Evolutionary conservation across 1,140 invertebrate genomes (phyloP), one percentile per base, ranked within the genome.

Genomic region (Meloidogyne floridensis): DNA sequence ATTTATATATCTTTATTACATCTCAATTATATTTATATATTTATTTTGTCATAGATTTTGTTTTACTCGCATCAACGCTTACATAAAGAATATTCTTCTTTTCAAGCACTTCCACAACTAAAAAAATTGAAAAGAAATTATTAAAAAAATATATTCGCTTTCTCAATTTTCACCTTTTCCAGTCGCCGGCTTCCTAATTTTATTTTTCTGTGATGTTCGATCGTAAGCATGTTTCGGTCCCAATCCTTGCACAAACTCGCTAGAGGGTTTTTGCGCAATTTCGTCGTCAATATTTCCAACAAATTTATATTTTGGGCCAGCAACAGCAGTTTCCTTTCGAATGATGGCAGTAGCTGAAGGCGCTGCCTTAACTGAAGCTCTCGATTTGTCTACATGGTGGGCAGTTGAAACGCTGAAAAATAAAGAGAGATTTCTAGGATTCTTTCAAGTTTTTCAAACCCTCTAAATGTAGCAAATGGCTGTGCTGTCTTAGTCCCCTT

Each of bases 41-140:
- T 65, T 8, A 65, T 18, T 65, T 65, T 15, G 59, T 65, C 59
- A 65, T 65, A 65, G 59, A 65, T n/a, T 65, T 65, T 65, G 59
- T 65, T 65, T 65, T 65, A 65, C 59, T 65, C n/a, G 59, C 59
- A 65, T 65, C 59, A 65, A 65, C 59, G 59, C 59, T 65, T n/a
- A 65, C 59, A n/a, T 65, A 65, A 65, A 65, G 59, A 65, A 65
- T 65, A 65, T 65, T 65, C 59, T 65, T 65, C 59, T 8, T 4
- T n/a, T 65, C 59, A 65, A 65, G 15, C 59, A 65, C 0, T 65
- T 65, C 59, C 15, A 18, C 59, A 65, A n/a, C 59, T 65, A 6
- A n/a, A 65, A 65, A 65, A 4, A 15, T n/a, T n/a, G n/a, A 18
- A 54, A 54, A 54, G 2, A 54, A 54, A 11, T 32, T 32, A 54